These are phyloP conservation scores for Alectura lathami DNA, from an alignment of 2,113 vertebrate genomes.

Conservation along the genomic window DNA sequence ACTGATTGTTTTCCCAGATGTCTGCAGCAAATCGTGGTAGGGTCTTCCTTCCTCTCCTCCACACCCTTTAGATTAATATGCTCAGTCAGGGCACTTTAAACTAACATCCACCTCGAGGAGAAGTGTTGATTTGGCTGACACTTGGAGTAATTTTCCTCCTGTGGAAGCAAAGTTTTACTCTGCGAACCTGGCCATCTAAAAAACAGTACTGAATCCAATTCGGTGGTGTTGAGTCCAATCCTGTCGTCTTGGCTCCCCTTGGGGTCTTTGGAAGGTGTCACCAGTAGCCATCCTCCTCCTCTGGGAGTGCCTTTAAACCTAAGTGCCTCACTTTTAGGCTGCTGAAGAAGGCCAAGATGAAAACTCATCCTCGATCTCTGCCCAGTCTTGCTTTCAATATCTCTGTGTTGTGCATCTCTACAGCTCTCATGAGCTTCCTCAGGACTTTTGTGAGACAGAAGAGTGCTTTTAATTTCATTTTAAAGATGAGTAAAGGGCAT, in stretches of 20 bases:
- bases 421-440: background rate
- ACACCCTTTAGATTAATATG: background rate
- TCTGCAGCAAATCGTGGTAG: background rate
- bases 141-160: background rate
- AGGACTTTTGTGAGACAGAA: background rate
- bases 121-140: background rate
- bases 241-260: background rate
- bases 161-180: background rate
- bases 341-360: background rate
- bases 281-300: background rate
- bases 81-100: background rate
- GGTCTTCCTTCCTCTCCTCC: background rate
- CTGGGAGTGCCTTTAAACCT: no score
- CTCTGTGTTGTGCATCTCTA: background rate
- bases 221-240: background rate
- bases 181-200: background rate
- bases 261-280: background rate
- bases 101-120: background rate
- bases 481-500: background rate
- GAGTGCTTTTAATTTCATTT: background rate
- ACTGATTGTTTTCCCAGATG: background rate
- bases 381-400: background rate
- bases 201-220: background rate
- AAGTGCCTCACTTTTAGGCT: background rate
- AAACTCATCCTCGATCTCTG: background rate